Evolutionary conservation across 2,888 invertebrate genomes (phyloP).

Genomic region (Venustoraphidia nigricollis): DNA sequence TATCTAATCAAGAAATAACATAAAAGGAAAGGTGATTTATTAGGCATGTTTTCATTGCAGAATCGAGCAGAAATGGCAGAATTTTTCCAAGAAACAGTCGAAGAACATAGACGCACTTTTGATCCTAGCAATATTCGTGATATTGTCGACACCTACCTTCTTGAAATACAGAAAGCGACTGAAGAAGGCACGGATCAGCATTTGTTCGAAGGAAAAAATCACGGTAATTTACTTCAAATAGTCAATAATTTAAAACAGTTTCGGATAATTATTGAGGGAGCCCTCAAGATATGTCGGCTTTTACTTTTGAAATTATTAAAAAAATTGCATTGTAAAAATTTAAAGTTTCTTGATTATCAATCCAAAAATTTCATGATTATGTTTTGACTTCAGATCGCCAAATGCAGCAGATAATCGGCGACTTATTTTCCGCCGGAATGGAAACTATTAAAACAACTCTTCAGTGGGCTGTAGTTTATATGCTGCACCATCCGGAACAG

Average conservation of each 20-base stretch:
- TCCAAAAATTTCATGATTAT: too few relatives aligned
- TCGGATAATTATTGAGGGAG: too few relatives aligned
- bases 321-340: not conserved
- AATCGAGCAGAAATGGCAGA: conserved; percentile 75
- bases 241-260: too few relatives aligned
- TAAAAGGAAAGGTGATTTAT: not conserved
- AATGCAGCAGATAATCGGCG: conserved; percentile 80
- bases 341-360: too few relatives aligned
- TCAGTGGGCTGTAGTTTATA: conserved; percentile 75
- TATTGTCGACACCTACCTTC: conserved; percentile 71
- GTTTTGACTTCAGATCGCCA: conserved; percentile 52
- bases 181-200: conserved; percentile 55
- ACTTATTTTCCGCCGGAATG: conserved; percentile 85
- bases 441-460: conserved; percentile 84
- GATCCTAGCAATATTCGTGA: conserved; percentile 64
- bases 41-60: conserved; percentile 17
- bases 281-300: too few relatives aligned
- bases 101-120: conserved; percentile 63
- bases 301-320: not conserved
- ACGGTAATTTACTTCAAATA: conserved; percentile 40
- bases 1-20: not conserved
- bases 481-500: conserved; percentile 72
- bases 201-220: conserved; percentile 74
- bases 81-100: conserved; percentile 71
- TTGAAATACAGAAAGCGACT: conserved; percentile 71